Base-by-base conservation (phyloP, 2,797 vertebrate genomes). In the Spinibarbus caldwelli region DNA sequence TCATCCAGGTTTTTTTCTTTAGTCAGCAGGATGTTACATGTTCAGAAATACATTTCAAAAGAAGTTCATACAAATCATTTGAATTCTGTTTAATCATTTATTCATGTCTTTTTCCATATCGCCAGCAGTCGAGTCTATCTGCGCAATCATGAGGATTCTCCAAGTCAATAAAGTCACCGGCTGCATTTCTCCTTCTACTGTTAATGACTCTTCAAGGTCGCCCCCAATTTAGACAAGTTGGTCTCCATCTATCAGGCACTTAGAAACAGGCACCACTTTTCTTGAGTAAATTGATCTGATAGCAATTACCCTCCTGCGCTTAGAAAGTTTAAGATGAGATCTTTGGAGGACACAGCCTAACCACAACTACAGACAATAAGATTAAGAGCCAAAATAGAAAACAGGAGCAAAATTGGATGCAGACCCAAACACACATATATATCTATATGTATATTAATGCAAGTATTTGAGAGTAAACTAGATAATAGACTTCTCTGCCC, bases 211-310 rank as follows among this genome's bases (percentile, higher is more conserved):
- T 72, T 89, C 88, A 89, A 86, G 90, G 90, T 88, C 87, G 79
- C 75, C 82, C 86, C 88, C 87, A 82, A 87, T 89, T 90, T 85
- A 86, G 87, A 78, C 80, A 80, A 85, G 75, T 89, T 88, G 78
- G 17, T 75, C 86, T 88, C 87, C 89, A 90, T 91, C 87, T 89
- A 90, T 91, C 88, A 90, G 83, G 84, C 86, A 88, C 82, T 89
- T 89, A 88, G 82, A 86, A 86, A 83, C 57, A 88, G 87, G 84
- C 87, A 88, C 82, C 87, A 79, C 85, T 86, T 89, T 86, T 88
- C 87, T 88, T 84, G 80, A 81, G 77, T 86, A 88, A 87, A 89
- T 88, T 89, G 86, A 88, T 89, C 82, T 80, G 81, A 83, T 86
- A 54, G 86, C 84, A 88, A 88, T 88, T 84, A 86, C 78, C 80